These are phyloP conservation scores for Galbula dea DNA, from an alignment of 2,113 vertebrate species.

Conservation along the genomic window DNA sequence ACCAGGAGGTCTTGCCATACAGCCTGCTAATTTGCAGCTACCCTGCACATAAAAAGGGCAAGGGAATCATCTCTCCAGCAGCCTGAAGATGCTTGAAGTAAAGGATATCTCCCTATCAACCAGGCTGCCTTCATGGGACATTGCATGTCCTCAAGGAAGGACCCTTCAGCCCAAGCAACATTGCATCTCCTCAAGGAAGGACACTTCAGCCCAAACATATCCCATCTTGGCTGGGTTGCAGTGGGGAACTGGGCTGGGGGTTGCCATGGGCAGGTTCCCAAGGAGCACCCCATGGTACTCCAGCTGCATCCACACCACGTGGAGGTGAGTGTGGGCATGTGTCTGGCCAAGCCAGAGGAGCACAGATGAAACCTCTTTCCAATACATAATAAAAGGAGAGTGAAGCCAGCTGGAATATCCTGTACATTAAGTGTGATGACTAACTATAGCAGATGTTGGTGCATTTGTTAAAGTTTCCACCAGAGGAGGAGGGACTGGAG, in stretches of 20 bases:
- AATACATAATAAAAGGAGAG: constrained; percentile 69
- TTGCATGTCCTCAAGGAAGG: neutral
- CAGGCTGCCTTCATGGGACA: neutral
- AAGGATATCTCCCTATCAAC: neutral
- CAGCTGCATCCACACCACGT: neutral
- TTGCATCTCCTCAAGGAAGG: neutral
- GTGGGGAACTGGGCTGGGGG: neutral
- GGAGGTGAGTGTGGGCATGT: constrained; percentile 53
- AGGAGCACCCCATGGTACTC: neutral
- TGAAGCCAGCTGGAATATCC: constrained; percentile 66
- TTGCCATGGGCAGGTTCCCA: neutral
- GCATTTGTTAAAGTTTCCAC: constrained; percentile 68
- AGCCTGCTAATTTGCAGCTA: neutral
- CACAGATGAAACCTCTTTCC: constrained; percentile 61
- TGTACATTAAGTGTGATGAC: constrained; percentile 70
- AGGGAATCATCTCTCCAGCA: neutral
- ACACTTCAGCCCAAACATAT: neutral
- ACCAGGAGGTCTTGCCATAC: neutral
- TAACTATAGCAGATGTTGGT: constrained; percentile 66
- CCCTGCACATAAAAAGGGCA: neutral
- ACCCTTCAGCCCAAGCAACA: too few species aligned
- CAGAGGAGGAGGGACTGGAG: constrained; percentile 59
- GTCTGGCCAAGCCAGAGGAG: constrained; percentile 61
- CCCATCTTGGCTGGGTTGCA: neutral
- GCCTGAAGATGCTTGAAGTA: neutral